Percentiles rank a stretch among this genome's conserved stretches.
Conservation (phyloP, 2,113 vertebrate species). For the Tachuris rubrigastra region DNA sequence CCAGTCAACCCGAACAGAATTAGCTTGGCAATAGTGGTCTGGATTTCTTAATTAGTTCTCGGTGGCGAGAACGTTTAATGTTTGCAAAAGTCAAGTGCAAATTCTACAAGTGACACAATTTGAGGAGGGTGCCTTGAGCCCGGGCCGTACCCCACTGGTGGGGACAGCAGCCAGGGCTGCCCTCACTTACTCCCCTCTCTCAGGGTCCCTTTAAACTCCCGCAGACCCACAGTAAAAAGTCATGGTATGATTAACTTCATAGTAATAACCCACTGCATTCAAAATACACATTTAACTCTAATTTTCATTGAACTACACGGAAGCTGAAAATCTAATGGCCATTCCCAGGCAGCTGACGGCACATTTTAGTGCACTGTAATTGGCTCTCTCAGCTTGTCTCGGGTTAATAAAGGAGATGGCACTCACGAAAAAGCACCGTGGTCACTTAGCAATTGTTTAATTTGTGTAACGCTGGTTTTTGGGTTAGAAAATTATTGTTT, state of each 20-base stretch:
- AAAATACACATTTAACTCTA: conserved; percentile 38
- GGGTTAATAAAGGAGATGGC: conserved; percentile 37
- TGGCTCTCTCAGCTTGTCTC: not conserved
- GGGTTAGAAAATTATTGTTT: conserved; percentile 35
- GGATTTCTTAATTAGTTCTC: conserved; percentile 79
- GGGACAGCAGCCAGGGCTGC: not conserved
- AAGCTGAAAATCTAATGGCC: conserved; percentile 26
- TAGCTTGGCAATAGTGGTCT: conserved; percentile 65
- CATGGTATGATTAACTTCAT: conserved; percentile 51
- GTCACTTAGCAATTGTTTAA: conserved; percentile 62
- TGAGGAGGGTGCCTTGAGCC: conserved; percentile 34
- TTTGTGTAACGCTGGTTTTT: conserved; percentile 11
- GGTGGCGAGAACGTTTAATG: conserved; percentile 64
- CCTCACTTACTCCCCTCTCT: conserved; percentile 57
- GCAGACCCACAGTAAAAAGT: conserved; percentile 39
- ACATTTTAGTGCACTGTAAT: conserved; percentile 36
- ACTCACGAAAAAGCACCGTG: conserved; percentile 12
- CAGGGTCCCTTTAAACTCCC: conserved; percentile 41
- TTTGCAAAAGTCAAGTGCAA: conserved; percentile 72
- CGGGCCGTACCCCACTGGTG: conserved; percentile 13
- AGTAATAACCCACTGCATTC: conserved; percentile 41
- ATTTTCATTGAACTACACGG: conserved; percentile 32
- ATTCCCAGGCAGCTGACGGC: not conserved
- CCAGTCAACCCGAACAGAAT: conserved; percentile 81
- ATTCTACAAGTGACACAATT: conserved; percentile 61